Evolutionary conservation across 2,888 invertebrate species (phyloP).

Genomic region (Artemia sp.): DNA sequence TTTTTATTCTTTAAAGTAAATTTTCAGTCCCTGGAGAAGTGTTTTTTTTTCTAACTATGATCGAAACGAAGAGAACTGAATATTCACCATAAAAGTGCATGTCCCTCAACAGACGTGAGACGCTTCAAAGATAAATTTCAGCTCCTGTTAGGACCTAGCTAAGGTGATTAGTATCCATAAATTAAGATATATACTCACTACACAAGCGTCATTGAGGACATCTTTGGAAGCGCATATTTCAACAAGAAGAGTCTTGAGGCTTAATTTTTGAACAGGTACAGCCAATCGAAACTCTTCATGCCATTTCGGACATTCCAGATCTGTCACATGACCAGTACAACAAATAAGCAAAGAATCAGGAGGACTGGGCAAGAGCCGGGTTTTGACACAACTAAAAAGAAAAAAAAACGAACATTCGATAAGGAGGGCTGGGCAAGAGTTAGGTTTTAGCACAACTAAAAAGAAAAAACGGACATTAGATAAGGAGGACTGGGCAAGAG

Average conservation of each 20-base stretch:
- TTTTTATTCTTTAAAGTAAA: no score
- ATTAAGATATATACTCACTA: slow-evolving; percentile 45
- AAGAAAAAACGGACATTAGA: no score
- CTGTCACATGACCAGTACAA: slow-evolving; percentile 50
- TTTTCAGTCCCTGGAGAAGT: no score
- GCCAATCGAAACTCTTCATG: slow-evolving; percentile 59
- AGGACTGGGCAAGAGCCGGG: slow-evolving; percentile 48
- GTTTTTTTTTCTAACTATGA: no score
- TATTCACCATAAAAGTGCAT: no score
- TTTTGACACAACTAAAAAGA: no score
- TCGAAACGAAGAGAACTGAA: no score
- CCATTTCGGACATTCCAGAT: slow-evolving; percentile 55
- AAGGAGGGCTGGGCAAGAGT: slow-evolving; percentile 26
- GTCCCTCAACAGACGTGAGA: no score
- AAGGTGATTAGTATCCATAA: neutral
- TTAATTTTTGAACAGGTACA: slow-evolving; percentile 54
- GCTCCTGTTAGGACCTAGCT: no score
- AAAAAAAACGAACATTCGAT: no score
- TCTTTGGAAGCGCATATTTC: slow-evolving; percentile 59
- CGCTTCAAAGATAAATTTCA: no score
- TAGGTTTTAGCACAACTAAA: slow-evolving; percentile 37
- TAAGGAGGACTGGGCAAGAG: no score
- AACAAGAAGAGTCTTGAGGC: slow-evolving; percentile 75
- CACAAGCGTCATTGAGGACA: slow-evolving; percentile 51
- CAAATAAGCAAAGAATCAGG: slow-evolving; percentile 39